Conservation (phyloP, 92 coral and sea anemone species). For the Galaxea fascicularis region DNA sequence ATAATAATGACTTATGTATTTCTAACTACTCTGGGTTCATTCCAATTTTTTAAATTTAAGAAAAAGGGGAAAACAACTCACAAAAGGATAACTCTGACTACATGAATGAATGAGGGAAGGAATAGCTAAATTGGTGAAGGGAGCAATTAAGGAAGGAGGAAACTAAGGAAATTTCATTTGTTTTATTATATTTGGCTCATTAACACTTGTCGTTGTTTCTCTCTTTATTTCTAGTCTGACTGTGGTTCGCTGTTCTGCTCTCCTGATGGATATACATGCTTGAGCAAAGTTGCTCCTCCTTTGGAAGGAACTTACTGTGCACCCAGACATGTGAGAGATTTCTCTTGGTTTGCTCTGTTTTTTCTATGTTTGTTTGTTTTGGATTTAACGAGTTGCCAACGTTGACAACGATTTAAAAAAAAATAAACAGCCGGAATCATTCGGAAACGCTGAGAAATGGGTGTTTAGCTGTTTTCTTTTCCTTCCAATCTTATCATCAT, state of each 20-base stretch:
- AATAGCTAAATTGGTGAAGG: too few relatives aligned
- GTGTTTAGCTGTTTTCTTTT: too few relatives aligned
- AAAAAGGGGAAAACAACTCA: too few relatives aligned
- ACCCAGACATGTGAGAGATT: conserved; percentile 72
- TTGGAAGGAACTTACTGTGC: conserved; percentile 94
- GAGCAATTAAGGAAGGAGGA: not conserved
- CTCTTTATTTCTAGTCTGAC: conserved; percentile 45
- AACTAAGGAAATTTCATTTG: not conserved
- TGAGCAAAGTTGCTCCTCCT: conserved; percentile 77
- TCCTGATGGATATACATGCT: conserved; percentile 40
- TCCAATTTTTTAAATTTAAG: too few relatives aligned
- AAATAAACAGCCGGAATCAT: not conserved
- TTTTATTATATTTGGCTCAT: too few relatives aligned
- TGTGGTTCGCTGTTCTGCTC: conserved; percentile 82
- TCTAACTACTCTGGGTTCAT: too few relatives aligned
- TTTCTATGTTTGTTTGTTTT: too few relatives aligned
- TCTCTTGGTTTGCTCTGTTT: too few relatives aligned
- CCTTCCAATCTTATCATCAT: too few relatives aligned
- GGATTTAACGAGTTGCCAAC: not conserved
- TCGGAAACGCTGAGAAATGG: too few relatives aligned
- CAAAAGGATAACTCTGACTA: too few relatives aligned
- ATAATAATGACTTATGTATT: too few relatives aligned
- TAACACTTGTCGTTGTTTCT: not conserved
- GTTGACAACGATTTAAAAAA: not conserved
- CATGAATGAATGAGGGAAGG: not conserved